Evolutionary conservation across 2,113 vertebrate genomes (phyloP).

Genomic region (Melanerpes aurifrons): DNA sequence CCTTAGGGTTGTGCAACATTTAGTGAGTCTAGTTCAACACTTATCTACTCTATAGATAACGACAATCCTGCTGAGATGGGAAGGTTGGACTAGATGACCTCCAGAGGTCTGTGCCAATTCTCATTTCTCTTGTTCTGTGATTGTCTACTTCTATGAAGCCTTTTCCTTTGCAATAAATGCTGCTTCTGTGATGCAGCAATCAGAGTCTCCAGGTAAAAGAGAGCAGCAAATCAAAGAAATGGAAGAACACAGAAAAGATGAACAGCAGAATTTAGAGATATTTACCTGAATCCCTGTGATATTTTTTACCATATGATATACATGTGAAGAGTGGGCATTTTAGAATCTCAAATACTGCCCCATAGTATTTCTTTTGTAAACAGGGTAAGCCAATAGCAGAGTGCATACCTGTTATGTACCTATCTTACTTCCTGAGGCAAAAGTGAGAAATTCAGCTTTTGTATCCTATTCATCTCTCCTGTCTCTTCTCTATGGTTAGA

Average conservation of each 20-base stretch:
- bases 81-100: not conserved
- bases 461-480: slow-evolving; percentile 38
- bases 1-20: not conserved
- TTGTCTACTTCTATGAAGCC: not conserved
- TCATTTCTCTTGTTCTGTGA: not conserved
- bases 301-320: not conserved
- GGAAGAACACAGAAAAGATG: not conserved
- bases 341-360: not conserved
- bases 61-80: not conserved
- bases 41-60: not conserved
- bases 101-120: not conserved
- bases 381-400: not conserved
- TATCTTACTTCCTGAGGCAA: not conserved
- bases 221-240: not conserved
- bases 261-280: not conserved
- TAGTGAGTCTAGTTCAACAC: not conserved
- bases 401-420: not conserved
- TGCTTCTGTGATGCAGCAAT: not conserved
- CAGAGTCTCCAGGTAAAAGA: not conserved
- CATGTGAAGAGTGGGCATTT: not conserved
- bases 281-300: not conserved
- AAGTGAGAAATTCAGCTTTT: slow-evolving; percentile 1
- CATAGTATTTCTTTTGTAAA: not conserved
- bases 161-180: not conserved
- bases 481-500: slow-evolving; percentile 1